phyloP scores from a whole-genome alignment of 2,113 vertebrate species.

The Eulemur macaco region DNA sequence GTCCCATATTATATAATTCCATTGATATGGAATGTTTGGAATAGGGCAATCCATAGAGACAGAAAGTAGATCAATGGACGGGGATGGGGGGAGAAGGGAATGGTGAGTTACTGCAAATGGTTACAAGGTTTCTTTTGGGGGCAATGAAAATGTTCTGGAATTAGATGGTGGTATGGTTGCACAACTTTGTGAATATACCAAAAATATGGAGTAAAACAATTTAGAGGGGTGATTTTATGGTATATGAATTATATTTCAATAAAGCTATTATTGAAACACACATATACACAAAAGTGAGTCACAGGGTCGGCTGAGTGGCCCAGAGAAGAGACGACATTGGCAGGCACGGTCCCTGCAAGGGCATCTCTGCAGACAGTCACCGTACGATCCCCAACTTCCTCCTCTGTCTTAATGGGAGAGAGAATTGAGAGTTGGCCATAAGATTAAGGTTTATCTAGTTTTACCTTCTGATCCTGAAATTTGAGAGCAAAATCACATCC shows the following conservation, averaged over 20 bases:
- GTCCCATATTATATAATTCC: not conserved
- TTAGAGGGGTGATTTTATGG: not conserved
- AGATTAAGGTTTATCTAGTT: not conserved
- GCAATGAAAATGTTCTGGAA: not conserved
- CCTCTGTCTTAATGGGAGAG: not conserved
- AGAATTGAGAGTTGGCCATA: not conserved
- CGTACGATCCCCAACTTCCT: not conserved
- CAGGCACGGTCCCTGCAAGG: not conserved
- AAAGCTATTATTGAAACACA: not conserved
- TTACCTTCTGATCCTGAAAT: not conserved
- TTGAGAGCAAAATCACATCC: not conserved
- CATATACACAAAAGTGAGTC: not conserved
- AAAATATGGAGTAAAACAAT: not conserved
- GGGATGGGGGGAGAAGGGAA: not conserved
- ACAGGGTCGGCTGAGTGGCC: not conserved
- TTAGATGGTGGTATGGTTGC: not conserved
- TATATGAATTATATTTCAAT: constrained; percentile 15
- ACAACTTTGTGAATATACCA: not conserved
- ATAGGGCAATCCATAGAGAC: not conserved
- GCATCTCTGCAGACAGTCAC: not conserved
- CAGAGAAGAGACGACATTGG: not conserved
- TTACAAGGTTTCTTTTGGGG: not conserved
- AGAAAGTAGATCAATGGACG: not conserved
- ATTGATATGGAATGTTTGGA: not conserved
- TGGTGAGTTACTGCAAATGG: not conserved